Evolutionary conservation across 2,797 vertebrate genomes (phyloP), one percentile per base, ranked within the genome.

Genomic region (Labroides dimidiatus): DNA sequence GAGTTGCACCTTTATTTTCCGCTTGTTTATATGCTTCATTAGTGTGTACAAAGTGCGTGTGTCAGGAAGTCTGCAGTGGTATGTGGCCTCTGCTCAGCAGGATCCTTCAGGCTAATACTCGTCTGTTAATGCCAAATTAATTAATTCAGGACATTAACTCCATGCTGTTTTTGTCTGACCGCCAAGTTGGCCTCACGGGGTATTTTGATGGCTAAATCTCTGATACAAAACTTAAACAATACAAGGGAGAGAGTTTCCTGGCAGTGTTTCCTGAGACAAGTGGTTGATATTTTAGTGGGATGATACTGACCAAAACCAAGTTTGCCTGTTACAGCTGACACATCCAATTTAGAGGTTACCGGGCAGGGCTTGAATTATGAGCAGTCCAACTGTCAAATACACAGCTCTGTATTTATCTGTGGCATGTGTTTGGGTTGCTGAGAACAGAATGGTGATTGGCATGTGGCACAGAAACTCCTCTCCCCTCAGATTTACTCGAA

Each of bases 71-170:
- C 77, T 56, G 60, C 80, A 64, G 62, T 60, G 84, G 87, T 78
- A 86, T 88, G 88, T 75, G 54, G 52, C 54, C 47, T 77, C 39
- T 43, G 10, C 82, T 68, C 77, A 72, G 77, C 41, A 27, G 23
- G 74, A 80, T 48, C 21, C 53, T 62, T 64, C 59, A 17, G 41
- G 17, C n/a, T 70, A 80, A 80, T 41, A 39, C 49, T 56, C n/a
- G 0, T 1, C 42, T 76, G 4, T 42, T 89, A 88, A 91, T 78
- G 66, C 84, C 81, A 81, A 76, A 72, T 68, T 84, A 86, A 90
- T 91, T 57, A 88, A 82, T 62, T 45, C 9, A 30, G 27, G 51
- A 19, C 49, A 72, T 73, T 39, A 48, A 13, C 36, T 54, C 12
- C 0, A 10, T 48, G 49, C 44, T 36, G 47, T 27, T 64, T 39